Conservation (phyloP, 2,888 invertebrate species). For the Diarsia rubi region DNA sequence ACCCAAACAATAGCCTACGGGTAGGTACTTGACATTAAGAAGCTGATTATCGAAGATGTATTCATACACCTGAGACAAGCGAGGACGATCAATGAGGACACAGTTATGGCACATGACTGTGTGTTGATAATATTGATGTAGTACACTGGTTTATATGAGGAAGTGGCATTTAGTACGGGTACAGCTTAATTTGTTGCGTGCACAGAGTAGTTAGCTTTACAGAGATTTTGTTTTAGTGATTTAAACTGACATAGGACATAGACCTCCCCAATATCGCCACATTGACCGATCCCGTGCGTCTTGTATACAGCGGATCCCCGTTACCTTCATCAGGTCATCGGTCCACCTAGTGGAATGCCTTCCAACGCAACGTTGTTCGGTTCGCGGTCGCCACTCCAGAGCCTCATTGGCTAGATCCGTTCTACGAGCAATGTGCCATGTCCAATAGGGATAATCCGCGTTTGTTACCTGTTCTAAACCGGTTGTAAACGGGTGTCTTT, state of each 20-base stretch:
- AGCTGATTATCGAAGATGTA: constrained; percentile 36
- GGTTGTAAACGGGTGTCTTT: too few relatives aligned
- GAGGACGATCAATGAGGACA: constrained; percentile 47
- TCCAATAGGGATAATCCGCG: too few relatives aligned
- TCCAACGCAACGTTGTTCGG: too few relatives aligned
- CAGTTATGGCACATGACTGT: constrained; percentile 22
- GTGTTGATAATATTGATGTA: neutral
- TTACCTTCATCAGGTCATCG: too few relatives aligned
- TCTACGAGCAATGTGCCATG: too few relatives aligned
- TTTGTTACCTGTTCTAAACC: too few relatives aligned
- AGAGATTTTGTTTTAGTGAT: constrained; percentile 16
- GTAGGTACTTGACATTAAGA: constrained; percentile 53
- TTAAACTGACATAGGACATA: neutral
- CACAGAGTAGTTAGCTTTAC: constrained; percentile 44
- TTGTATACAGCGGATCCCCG: too few relatives aligned
- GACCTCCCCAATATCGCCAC: too few relatives aligned
- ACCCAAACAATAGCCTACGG: constrained; percentile 34
- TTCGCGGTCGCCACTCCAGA: too few relatives aligned
- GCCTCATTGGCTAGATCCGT: too few relatives aligned
- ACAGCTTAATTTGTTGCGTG: constrained; percentile 14
- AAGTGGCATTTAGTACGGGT: constrained; percentile 79
- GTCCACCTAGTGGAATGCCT: too few relatives aligned
- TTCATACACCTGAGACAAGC: constrained; percentile 23
- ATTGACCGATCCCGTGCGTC: too few relatives aligned
- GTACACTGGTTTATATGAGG: constrained; percentile 69